Evolutionary conservation across 2,113 vertebrate genomes (phyloP), one percentile per base, ranked within the genome.

Genomic region (Aspidoscelis tigris): DNA sequence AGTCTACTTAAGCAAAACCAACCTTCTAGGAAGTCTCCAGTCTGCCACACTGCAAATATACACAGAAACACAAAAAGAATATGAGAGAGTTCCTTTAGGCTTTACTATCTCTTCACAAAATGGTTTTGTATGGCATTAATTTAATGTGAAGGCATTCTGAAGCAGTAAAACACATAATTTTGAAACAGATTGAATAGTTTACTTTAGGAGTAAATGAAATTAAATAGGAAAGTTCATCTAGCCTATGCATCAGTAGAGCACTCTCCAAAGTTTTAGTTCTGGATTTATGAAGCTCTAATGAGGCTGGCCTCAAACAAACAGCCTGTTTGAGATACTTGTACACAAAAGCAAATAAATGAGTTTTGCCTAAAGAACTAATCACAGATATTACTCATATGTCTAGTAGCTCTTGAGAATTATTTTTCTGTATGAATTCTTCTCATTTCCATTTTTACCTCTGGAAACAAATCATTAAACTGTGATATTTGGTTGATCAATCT

Each of bases 391-490:
- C 14, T 61, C n/a, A 33, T 21, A 39, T 55, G n/a, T 58, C 14
- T 41, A 39, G 20, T 65, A 24, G 33, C 16, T 43, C 76, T 61
- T 43, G 9, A 43, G 33, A 10, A 78, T 44, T 9, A 58, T 33
- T 24, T 69, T 53, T 70, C 26, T n/a, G 18, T 21, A 10, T 70
- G 53, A 69, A 33, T 70, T 50, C 16, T 70, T 6, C 39, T 58
- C 44, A 80, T 80, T 80, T 78, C 39, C 44, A 69, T 80, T 50
- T 69, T 26, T 9, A 43, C 44, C 75, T 80, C 44, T 69, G 14
- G 7, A 33, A 80, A 26, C 43, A 50, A 50, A 69, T 80, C 65
- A 70, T 80, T 80, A 80, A 50, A n/a, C n/a, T 22, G 24, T 50
- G 43, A 20, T 33, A 50, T 80, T 69, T n/a, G 26, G 16, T 70